Evolutionary conservation across 1,140 invertebrate species (phyloP), one percentile per base, ranked within the genome.

Genomic region (Aricia agestis): DNA sequence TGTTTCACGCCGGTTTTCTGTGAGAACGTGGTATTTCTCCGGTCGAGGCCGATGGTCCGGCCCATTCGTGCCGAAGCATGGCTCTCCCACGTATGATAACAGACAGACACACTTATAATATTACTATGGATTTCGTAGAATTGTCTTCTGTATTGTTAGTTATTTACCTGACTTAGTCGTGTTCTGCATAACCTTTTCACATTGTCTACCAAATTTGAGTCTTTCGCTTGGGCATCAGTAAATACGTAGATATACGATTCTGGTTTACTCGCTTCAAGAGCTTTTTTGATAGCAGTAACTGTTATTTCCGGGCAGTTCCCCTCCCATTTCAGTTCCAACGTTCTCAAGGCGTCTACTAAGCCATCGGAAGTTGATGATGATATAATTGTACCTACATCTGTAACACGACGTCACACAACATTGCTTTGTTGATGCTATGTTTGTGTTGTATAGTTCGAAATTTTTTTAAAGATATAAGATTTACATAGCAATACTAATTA

Each of bases 301-400:
- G 93, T 92, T 87, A 94, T 94, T 82, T 95, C 95, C 0, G 94
- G 94, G 84, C 94, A 95, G 68, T 94, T 94, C 0, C 92, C 91
- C 10, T 94, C 94, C 13, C 94, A 94, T 61, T 91, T 90, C 1
- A 93, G 92, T 72, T 92, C 92, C 6, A 95, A 76, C 15, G 89
- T 80, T 5, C 89, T 83, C 6, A 95, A 75, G 31, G 90, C 82
- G 59, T 79, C 66, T n/a, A 83, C 6, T 0, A 87, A 57, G 2
- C 72, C 66, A 1, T 73, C 59, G 1, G 76, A 74, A 31, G 71
- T 74, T 11, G 45, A 13, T 57, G 81, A 72, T 13, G 72, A 52
- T 5, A 76, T 72, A 9, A 80, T 72, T 84, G 67, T 42, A 19
- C 5, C 6, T 63, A 25, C 18, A 63, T 63, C 59, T 63, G 59